These are phyloP conservation scores for Philantomba maxwellii DNA, from an alignment of 2,113 vertebrate genomes.

Conservation along the genomic window DNA sequence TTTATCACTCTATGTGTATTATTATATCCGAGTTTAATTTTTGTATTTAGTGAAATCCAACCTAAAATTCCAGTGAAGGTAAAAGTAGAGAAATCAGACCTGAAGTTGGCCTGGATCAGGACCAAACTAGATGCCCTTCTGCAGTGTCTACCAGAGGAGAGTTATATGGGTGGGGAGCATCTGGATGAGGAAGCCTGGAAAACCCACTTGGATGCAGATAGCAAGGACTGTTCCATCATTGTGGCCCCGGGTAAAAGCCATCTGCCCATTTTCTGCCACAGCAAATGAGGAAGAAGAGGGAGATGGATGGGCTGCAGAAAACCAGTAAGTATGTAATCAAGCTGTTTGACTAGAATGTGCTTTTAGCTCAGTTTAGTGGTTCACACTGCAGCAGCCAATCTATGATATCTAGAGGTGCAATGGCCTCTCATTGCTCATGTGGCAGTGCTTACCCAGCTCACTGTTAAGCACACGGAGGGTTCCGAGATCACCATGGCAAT, in stretches of 20 bases:
- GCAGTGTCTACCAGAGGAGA: neutral
- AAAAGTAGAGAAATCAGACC: neutral
- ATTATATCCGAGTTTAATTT: neutral
- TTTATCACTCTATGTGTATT: neutral
- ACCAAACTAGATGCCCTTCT: neutral
- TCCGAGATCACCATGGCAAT: neutral
- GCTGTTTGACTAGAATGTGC: neutral
- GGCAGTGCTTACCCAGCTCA: neutral
- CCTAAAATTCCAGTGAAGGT: neutral
- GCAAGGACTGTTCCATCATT: neutral
- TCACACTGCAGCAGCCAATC: neutral
- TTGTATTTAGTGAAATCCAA: neutral
- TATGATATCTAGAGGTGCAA: neutral
- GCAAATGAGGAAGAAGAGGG: neutral
- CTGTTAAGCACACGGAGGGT: neutral
- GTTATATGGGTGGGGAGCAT: neutral
- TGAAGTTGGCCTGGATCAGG: neutral
- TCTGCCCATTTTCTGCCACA: neutral
- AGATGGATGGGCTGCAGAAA: neutral
- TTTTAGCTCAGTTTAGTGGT: accelerated
- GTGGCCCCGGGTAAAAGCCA: accelerated
- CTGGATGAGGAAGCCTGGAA: neutral
- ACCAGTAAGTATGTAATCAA: neutral
- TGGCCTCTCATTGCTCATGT: too few species aligned
- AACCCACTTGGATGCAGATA: neutral